Evolutionary conservation across 2,888 invertebrate species (phyloP), one percentile per base, ranked within the genome.

Genomic region (Lagria hirta): DNA sequence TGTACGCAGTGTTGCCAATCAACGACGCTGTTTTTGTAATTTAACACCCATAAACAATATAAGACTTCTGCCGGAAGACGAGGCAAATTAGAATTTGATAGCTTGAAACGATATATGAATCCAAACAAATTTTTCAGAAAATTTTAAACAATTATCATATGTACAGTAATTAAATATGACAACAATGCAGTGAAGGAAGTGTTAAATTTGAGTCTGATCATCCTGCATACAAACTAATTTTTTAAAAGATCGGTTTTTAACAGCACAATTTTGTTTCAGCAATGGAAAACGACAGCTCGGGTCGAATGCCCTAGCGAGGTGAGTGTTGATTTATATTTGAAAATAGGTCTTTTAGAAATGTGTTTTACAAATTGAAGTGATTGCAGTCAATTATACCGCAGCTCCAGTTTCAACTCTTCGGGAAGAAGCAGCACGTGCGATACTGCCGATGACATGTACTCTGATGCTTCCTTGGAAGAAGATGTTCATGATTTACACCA

Each of bases 371-470:
- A 6, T 24, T 35, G 10, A 35, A 36, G 40, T 51, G 24, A 69
- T 75, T 83, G 52, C 76, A 90, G 90, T 76, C 90, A 91, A 77
- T 80, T 92, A 65, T 91, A 91, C 76, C 84, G 92, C 71, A 91
- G 91, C 70, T 89, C 91, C 69, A 91, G 91, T 74, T 92, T 92
- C 75, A 91, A 91, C 77, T 91, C 91, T 61, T 90, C 90, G 46
- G 91, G 92, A 56, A 83, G 91, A 71, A 91, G 91, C 69, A 92
- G 92, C 58, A 89, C 85, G 67, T 91, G 91, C 73, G 91, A 92
- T 74, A 88, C 88, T 65, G 88, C 88, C 42, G 94, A 94, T 80
- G 94, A 94, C 75, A 89, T 93, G 84, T 92, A 90, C 78, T 92
- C 92, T 55, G 93, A 95, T 76, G 90, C 89, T 41, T 90, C 91